Conservation (phyloP, 2,113 vertebrate species). For the Argyrosomus japonicus region DNA sequence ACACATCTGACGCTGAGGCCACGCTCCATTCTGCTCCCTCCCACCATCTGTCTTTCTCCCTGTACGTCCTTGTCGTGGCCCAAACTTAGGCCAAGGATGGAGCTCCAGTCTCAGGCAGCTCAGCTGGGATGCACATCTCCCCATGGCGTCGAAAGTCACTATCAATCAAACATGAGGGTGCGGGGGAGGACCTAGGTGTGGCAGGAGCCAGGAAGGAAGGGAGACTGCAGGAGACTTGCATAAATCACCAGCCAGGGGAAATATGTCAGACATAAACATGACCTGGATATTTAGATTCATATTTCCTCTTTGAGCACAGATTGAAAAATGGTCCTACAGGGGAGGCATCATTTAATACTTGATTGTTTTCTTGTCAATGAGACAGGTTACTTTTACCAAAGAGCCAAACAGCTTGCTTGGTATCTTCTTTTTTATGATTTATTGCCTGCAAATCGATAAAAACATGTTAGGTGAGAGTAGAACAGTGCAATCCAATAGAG, state of each 20-base stretch:
- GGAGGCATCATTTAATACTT: slow-evolving; percentile 5
- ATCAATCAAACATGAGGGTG: slow-evolving; percentile 77
- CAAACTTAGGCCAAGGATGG: slow-evolving; percentile 67
- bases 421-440: slow-evolving; percentile 21
- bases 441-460: slow-evolving; percentile 53
- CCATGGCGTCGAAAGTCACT: slow-evolving; percentile 75
- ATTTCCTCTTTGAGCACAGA: slow-evolving; percentile 23
- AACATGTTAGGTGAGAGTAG: slow-evolving; percentile 33
- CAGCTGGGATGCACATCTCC: slow-evolving; percentile 70
- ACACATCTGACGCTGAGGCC: slow-evolving; percentile 73
- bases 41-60: slow-evolving; percentile 64
- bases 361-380: slow-evolving; percentile 23
- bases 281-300: slow-evolving; percentile 51
- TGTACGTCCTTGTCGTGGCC: slow-evolving; percentile 74
- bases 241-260: slow-evolving; percentile 52
- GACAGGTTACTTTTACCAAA: slow-evolving; percentile 19
- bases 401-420: slow-evolving; percentile 6
- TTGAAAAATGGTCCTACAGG: slow-evolving; percentile 14
- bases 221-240: slow-evolving; percentile 49
- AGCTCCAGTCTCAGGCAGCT: slow-evolving; percentile 51
- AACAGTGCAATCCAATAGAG: slow-evolving; percentile 41
- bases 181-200: slow-evolving; percentile 70
- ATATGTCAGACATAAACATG: slow-evolving; percentile 57
- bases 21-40: slow-evolving; percentile 51
- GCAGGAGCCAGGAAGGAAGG: slow-evolving; percentile 54